Base-by-base conservation (phyloP, 2,113 vertebrate genomes). In the Lasiurus cinereus region DNA sequence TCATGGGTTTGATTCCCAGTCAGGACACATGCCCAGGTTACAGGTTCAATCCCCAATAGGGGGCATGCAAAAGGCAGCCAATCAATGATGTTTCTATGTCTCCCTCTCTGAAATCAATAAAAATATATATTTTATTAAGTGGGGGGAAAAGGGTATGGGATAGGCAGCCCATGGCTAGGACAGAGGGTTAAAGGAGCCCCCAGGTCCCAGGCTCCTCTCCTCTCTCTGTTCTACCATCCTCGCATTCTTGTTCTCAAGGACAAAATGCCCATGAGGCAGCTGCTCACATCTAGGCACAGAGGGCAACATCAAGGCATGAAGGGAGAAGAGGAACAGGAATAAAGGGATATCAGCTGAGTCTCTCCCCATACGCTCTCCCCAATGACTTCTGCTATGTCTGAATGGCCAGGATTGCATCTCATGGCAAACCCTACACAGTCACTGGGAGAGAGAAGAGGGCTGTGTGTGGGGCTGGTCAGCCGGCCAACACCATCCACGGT, bases 141-240 rank as follows among this genome's bases (percentile, higher is more conserved):
- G 22, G 1, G 4, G 4, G 4, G 9, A 12, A 13, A 11, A 14
- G 62, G 22, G 15, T 22, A 10, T 33, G n/a, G 6, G 46, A n/a
- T 46, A 56, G 59, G 72, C 43, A 39, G 73, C 76, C 80, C 67
- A 62, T 29, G 67, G 15, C 48, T 43, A 19, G 36, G n/a, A 12
- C 2, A 3, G 43, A 79, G 79, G 29, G 52, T 4, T 64, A 36
- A 22, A 21, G 85, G 7, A 22, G 6, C 52, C 43, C 52, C 31
- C 0, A 0, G 15, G 43, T 21, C 33, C 43, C 84, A 77, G n/a
- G 2, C 15, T 31, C n/a, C 62, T 36, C 74, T 43, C 43, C 14
- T 43, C 48, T 76, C 62, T 52, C 83, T 59, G 36, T 64, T n/a
- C 36, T 52, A 22, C 16, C 19, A 27, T 27, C 24, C 14, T 18